These are phyloP conservation scores for Oreochromis spilurus DNA, from an alignment of 2,113 vertebrate species.

Conservation along the genomic window DNA sequence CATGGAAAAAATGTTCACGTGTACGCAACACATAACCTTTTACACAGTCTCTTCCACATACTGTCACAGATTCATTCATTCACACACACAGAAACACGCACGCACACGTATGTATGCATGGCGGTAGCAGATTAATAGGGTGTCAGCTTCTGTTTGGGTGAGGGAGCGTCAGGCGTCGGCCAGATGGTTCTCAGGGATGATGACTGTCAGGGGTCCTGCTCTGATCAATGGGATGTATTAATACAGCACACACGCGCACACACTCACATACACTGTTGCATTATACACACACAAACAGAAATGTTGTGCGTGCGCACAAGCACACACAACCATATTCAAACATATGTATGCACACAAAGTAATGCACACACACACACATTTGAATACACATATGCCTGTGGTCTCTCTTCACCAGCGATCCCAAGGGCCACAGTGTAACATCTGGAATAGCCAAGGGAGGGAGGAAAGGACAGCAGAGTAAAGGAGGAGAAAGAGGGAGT, in stretches of 20 bases:
- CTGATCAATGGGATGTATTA: constrained; percentile 99
- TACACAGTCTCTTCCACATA: constrained; percentile 9
- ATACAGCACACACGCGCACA: constrained; percentile 74
- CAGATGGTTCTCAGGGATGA: constrained; percentile 99
- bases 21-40: constrained; percentile 33
- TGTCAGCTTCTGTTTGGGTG: constrained; percentile 99
- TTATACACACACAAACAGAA: constrained; percentile 28
- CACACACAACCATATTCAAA: constrained; percentile 35
- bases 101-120: constrained; percentile 55
- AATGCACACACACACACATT: not conserved
- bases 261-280: constrained; percentile 27
- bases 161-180: constrained; percentile 98
- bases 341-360: constrained; percentile 64
- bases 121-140: constrained; percentile 95
- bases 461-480: constrained; percentile 55
- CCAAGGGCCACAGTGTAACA: constrained; percentile 88
- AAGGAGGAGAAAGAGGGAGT: constrained; percentile 33
- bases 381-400: constrained; percentile 19
- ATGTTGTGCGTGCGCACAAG: constrained; percentile 18
- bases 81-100: constrained; percentile 11
- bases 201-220: constrained; percentile 99
- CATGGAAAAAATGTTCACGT: constrained; percentile 21
- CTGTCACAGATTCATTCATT: constrained; percentile 25
- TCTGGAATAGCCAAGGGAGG: constrained; percentile 89
- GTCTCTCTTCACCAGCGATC: constrained; percentile 86